phyloP scores from a whole-genome alignment of 2,797 vertebrate genomes.

The Staurois parvus region DNA sequence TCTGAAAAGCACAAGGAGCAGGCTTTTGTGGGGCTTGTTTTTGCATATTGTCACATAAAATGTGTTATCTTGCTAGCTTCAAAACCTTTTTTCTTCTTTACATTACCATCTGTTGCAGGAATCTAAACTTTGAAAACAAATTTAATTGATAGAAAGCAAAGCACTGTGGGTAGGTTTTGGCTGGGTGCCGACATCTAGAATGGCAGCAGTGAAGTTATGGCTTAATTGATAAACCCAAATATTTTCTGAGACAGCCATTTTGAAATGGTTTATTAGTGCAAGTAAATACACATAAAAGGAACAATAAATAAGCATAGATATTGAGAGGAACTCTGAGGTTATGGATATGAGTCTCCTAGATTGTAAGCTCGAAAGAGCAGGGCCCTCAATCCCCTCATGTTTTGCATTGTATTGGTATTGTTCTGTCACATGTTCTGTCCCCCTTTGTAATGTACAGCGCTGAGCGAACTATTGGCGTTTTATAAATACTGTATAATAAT shows the following conservation, averaged over 20 bases:
- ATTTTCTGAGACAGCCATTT: constrained; percentile 38
- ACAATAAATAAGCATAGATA: too few relatives aligned
- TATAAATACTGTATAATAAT: too few relatives aligned
- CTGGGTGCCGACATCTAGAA: constrained; percentile 55
- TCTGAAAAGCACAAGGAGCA: constrained; percentile 60
- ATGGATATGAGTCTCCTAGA: too few relatives aligned
- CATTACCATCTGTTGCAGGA: constrained; percentile 63
- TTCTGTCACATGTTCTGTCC: too few relatives aligned
- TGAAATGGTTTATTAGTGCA: constrained; percentile 3
- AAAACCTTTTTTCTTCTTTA: constrained; percentile 61
- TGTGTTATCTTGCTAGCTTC: constrained; percentile 62
- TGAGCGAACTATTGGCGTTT: too few relatives aligned
- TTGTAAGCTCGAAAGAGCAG: too few relatives aligned
- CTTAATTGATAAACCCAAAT: constrained; percentile 38
- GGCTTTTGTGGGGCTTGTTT: constrained; percentile 57
- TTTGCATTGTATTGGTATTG: too few relatives aligned
- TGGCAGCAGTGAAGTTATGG: constrained; percentile 39
- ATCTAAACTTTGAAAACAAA: constrained; percentile 64
- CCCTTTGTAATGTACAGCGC: too few relatives aligned
- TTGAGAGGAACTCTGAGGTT: too few relatives aligned
- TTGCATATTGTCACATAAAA: constrained; percentile 64
- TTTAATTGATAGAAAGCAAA: constrained; percentile 59
- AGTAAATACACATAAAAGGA: too few relatives aligned
- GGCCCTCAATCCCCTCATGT: too few relatives aligned
- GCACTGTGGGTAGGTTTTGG: constrained; percentile 55